Conservation (phyloP, 2,797 vertebrate genomes). For the Acropternis orthonyx region DNA sequence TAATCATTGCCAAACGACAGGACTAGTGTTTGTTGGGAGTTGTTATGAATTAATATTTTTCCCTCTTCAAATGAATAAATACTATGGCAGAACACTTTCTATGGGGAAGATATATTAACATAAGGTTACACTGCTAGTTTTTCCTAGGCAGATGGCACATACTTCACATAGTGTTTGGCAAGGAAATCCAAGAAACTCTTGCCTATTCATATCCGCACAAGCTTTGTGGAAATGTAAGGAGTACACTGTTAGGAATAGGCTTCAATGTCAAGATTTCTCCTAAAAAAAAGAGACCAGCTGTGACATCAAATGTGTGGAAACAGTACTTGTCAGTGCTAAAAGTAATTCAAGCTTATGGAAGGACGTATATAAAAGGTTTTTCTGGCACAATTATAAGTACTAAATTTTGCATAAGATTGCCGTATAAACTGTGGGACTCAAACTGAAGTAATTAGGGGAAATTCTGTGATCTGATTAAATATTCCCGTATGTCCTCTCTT, state of each 20-base stretch:
- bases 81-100: background rate
- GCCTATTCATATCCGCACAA: background rate
- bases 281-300: background rate
- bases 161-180: background rate
- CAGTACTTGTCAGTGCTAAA: background rate
- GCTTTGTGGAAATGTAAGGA: background rate
- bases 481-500: background rate
- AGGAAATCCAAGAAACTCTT: background rate
- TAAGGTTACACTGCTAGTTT: background rate
- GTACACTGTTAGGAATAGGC: background rate
- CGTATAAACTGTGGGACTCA: background rate
- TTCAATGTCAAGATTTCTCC: background rate
- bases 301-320: background rate
- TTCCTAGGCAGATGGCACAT: background rate
- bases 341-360: background rate
- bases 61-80: background rate
- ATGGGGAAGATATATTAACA: background rate
- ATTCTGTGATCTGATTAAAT: background rate
- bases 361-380: background rate
- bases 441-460: background rate
- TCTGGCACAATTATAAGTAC: background rate
- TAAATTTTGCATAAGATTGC: background rate
- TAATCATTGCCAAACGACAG: background rate
- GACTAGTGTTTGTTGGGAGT: background rate
- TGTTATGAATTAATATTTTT: background rate